Percentiles rank a stretch among this genome's conserved stretches.
phyloP scores from a whole-genome alignment of 2,113 vertebrate species.

The Lepus timidus region DNA sequence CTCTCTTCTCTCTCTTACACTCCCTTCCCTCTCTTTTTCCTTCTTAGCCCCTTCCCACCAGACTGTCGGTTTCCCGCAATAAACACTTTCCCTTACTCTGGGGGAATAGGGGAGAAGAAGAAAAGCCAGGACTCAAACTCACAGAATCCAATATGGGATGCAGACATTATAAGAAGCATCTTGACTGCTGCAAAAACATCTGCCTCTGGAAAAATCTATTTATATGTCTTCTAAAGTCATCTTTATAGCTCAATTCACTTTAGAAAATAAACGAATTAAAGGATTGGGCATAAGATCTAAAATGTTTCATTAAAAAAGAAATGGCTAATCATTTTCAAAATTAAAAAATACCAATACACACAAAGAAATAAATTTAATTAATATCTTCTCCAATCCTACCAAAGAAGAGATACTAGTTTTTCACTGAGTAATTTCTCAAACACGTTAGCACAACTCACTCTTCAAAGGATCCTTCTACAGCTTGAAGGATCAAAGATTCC shows the following conservation, averaged over 20 bases:
- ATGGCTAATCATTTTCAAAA: neutral
- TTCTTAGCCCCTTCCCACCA: too few species aligned
- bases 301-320: slow-evolving; percentile 34
- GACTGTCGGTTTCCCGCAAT: too few species aligned
- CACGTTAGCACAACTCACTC: neutral
- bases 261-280: neutral
- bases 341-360: slow-evolving; percentile 28
- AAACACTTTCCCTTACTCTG: too few species aligned
- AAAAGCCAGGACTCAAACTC: too few species aligned
- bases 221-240: neutral
- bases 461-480: neutral
- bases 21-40: too few species aligned
- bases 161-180: too few species aligned
- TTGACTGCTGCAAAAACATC: too few species aligned
- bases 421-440: neutral
- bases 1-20: too few species aligned
- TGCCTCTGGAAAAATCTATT: neutral
- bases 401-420: neutral
- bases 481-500: neutral
- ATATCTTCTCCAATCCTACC: neutral
- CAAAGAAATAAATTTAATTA: neutral
- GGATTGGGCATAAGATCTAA: slow-evolving; percentile 2
- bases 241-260: slow-evolving; percentile 17
- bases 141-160: too few species aligned
- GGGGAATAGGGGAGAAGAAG: too few species aligned